Conservation (phyloP, 2,113 vertebrate species). For the Ammodytes dubius region DNA sequence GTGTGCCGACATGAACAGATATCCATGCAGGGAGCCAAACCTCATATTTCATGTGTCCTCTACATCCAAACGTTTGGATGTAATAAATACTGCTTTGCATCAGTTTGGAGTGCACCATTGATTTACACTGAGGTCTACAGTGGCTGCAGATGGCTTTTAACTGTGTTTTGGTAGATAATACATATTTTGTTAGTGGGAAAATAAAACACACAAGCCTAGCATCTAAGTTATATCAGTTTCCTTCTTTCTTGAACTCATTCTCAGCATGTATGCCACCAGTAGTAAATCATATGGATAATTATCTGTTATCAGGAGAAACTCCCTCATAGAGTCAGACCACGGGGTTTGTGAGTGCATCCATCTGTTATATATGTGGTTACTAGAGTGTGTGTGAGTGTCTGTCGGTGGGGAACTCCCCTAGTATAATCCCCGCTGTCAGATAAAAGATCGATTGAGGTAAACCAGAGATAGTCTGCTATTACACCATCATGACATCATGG, state of each 20-base stretch:
- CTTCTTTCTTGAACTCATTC: slow-evolving; percentile 15
- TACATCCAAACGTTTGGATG: slow-evolving; percentile 47
- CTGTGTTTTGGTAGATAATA: slow-evolving; percentile 46
- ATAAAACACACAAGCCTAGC: slow-evolving; percentile 1
- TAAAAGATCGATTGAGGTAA: slow-evolving; percentile 55
- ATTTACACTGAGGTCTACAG: slow-evolving; percentile 58
- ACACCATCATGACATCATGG: slow-evolving; percentile 42
- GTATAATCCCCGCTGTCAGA: slow-evolving; percentile 50
- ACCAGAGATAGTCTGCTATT: slow-evolving; percentile 51
- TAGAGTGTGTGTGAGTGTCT: slow-evolving; percentile 38
- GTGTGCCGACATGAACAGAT: slow-evolving; percentile 11
- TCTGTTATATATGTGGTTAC: slow-evolving; percentile 57
- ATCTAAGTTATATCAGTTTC: slow-evolving; percentile 11
- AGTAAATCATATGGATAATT: slow-evolving; percentile 60
- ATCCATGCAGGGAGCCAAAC: slow-evolving; percentile 6
- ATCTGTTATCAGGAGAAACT: slow-evolving; percentile 47
- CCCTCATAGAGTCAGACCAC: slow-evolving; percentile 16
- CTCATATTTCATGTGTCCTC: slow-evolving; percentile 38
- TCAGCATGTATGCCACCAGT: slow-evolving; percentile 30
- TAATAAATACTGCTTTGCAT: slow-evolving; percentile 57
- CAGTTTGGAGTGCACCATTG: slow-evolving; percentile 49
- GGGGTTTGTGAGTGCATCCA: slow-evolving; percentile 52
- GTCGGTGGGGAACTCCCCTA: slow-evolving; percentile 24
- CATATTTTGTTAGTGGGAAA: slow-evolving; percentile 41
- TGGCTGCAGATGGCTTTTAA: slow-evolving; percentile 63